Evolutionary conservation across 2,888 invertebrate genomes (phyloP), one percentile per base, ranked within the genome.

Genomic region (Ceratothoa steindachneri): DNA sequence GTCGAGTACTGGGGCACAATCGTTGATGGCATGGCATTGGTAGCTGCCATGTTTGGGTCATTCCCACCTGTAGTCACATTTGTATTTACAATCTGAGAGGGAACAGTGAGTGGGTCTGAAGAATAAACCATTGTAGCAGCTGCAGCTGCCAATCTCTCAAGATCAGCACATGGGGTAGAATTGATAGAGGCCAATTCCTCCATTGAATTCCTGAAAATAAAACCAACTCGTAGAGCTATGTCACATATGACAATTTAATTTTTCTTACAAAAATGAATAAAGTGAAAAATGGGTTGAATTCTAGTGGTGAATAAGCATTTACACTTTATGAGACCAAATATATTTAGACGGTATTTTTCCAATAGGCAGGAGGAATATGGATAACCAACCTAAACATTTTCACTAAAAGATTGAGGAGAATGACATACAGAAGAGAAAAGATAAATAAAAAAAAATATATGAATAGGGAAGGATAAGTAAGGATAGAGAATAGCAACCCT

Each of bases 111-210:
- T 30, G 75, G 69, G 68, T 76, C 76, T 30, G 76, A 70, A 19
- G 76, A 76, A 53, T 73, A 76, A 9, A 69, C 76, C 76, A 76
- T 76, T 15, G 76, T 76, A 24, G 76, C 76, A 27, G 76, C 76
- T 22, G 76, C 76, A n/a, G 76, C 76, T 27, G 76, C 76, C 31
- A 76, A 55, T 51, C 76, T 66, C 51, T 76, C 76, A 66, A 76
- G 70, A 60, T 76, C 76, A 67, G 73, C 76, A 52, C 76, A 76
- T 12, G 72, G 41, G 15, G 72, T 30, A 29, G 76, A 60, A 60
- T 24, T 60, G 27, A 60, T 60, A 24, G 60, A 24, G 12, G 60
- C 24, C 24, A 60, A 24, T 12, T 60, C 60, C 24, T 60, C 60
- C 60, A 60, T 60, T n/a, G 60, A 2, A 15, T 60, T 41, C 15